phyloP scores from a whole-genome alignment of 1,140 invertebrate species.

The Dendrolimus punctatus region DNA sequence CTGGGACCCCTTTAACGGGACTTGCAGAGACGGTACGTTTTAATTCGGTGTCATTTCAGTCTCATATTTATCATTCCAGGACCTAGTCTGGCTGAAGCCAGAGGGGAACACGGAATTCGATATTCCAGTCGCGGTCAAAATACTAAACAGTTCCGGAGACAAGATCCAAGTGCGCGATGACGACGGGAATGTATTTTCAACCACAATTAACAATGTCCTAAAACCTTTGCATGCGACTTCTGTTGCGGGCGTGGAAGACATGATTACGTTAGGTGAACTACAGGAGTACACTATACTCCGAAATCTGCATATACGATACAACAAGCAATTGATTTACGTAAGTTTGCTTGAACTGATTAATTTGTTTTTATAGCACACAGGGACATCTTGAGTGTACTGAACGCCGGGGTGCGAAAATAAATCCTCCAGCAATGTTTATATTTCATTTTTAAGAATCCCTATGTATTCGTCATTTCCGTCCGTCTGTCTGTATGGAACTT shows the following conservation, averaged over 20 bases:
- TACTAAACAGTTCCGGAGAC: constrained; percentile 85
- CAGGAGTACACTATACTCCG: constrained; percentile 94
- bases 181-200: constrained; percentile 78
- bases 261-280: constrained; percentile 93
- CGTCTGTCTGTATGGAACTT: too few relatives aligned
- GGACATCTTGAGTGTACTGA: too few relatives aligned
- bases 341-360: constrained; percentile 41
- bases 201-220: constrained; percentile 74
- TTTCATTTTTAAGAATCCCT: too few relatives aligned
- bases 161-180: constrained; percentile 85
- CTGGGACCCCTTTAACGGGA: too few relatives aligned
- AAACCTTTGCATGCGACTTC: constrained; percentile 91
- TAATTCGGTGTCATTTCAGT: not conserved
- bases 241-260: constrained; percentile 91
- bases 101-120: constrained; percentile 81
- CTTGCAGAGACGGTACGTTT: too few relatives aligned
- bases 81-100: constrained; percentile 91
- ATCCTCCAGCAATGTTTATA: too few relatives aligned
- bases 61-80: constrained; percentile 39
- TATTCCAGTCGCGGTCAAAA: constrained; percentile 86
- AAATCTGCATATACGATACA: constrained; percentile 93
- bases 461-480: too few relatives aligned
- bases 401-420: too few relatives aligned
- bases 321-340: constrained; percentile 92
- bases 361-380: not conserved